Conservation (phyloP, 2,797 vertebrate genomes). For the Myoxocephalus aenaeus region DNA sequence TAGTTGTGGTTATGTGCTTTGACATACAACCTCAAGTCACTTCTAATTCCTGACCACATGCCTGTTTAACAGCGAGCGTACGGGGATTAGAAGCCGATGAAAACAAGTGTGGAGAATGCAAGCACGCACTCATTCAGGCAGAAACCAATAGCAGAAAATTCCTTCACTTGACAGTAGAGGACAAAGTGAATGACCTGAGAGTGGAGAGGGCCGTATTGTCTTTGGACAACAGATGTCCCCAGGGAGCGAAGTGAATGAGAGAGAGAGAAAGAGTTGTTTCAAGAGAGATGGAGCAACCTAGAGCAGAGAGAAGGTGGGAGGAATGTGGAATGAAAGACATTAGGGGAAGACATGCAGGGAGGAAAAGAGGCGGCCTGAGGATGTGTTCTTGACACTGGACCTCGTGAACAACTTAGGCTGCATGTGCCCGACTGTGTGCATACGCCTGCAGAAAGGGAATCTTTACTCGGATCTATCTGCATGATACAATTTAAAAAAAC, state of each 20-base stretch:
- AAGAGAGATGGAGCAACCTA: constrained; percentile 43
- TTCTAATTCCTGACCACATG: constrained; percentile 31
- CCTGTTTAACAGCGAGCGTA: constrained; percentile 8
- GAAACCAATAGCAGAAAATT: constrained; percentile 34
- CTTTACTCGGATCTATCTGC: constrained; percentile 24
- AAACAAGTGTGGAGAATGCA: constrained; percentile 46
- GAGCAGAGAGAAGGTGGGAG: constrained; percentile 40
- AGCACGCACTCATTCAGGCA: constrained; percentile 32
- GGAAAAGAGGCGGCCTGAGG: constrained; percentile 50
- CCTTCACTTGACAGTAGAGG: constrained; percentile 64
- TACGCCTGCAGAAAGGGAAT: constrained; percentile 23
- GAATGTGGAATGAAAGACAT: constrained; percentile 35
- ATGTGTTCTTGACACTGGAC: constrained; percentile 66
- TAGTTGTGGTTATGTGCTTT: not conserved
- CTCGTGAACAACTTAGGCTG: constrained; percentile 43
- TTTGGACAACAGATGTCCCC: constrained; percentile 71
- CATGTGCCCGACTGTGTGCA: constrained; percentile 25
- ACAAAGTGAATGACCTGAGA: constrained; percentile 61
- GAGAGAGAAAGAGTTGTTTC: constrained; percentile 18
- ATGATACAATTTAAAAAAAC: constrained; percentile 14
- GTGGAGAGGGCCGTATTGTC: constrained; percentile 50
- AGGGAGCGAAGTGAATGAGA: constrained; percentile 56
- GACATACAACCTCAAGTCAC: constrained; percentile 11
- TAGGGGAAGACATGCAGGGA: constrained; percentile 27
- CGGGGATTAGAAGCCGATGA: constrained; percentile 12